Base-by-base conservation (phyloP, 30 jellyfish, hydroid and myxozoan genomes). In the Clytia hemisphaerica region DNA sequence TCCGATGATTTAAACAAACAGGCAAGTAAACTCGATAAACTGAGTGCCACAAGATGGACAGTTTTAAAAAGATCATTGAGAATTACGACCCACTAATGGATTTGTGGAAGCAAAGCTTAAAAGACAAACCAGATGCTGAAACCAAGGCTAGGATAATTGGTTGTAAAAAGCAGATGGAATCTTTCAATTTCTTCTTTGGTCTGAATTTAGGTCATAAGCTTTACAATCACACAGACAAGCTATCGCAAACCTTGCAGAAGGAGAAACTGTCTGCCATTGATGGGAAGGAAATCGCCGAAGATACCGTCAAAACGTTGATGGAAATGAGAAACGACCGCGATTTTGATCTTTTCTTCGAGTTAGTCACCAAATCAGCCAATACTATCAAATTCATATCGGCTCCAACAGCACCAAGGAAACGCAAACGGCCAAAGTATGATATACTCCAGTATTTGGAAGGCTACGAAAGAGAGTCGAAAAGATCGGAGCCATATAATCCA, bases 161-260 rank as follows among this genome's bases (percentile, higher is more conserved):
- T 16, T 40, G 53, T 16, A 40, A 40, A 24, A 33, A 64, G 30
- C n/a, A 65, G 34, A 77, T 77, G 91, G 63, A 77, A 61, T 49
- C 45, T 30, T 50, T 64, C 27, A 26, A 35, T 34, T 33, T 64
- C 71, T 53, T 64, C 19, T 77, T 77, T 77, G 76, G 77, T 2
- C 18, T 46, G 51, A 64, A 77, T 50, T 82, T 65, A 37, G 82
- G 83, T 7, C 76, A 53, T 37, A 24, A 45, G 76, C 67, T 77
- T 29, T 77, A 58, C 63, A 57, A n/a, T 9, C 67, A 64, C 37
- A 66, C 92, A 19, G 83, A 64, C 59, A 76, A 63, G 36, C 4
- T 63, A 28, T 76, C 91, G 21, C 63, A 26, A 47, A 65, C 82
- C 35, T 30, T 77, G 63, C 82, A 77, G 34, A 72, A 62, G n/a